Conservation (phyloP, 2,113 vertebrate species). For the Tetraodon nigroviridis region DNA sequence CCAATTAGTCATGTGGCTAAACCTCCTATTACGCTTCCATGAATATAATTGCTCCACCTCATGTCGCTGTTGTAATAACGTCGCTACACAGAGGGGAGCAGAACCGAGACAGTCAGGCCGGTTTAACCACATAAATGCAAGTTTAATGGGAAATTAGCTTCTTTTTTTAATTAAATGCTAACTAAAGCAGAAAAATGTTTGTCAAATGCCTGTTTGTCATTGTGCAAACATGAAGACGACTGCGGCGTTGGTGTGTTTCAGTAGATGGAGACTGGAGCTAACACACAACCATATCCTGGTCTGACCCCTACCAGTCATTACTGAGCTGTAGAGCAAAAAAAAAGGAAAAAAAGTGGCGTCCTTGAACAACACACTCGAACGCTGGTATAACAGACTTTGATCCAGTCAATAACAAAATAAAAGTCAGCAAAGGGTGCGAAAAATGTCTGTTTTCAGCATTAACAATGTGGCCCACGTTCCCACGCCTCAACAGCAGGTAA, state of each 20-base stretch:
- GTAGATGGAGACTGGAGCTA: too few relatives aligned
- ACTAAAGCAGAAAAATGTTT: too few relatives aligned
- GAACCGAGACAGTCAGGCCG: neutral
- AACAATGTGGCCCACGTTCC: conserved; percentile 44
- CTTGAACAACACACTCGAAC: conserved; percentile 5
- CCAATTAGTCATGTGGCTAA: conserved; percentile 59
- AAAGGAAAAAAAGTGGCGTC: neutral
- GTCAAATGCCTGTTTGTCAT: too few relatives aligned
- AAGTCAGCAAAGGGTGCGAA: conserved; percentile 4
- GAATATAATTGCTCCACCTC: conserved; percentile 52
- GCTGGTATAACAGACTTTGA: conserved; percentile 10
- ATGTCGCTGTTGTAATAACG: conserved; percentile 38
- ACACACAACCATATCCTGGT: too few relatives aligned
- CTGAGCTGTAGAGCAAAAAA: neutral
- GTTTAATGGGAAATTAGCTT: too few relatives aligned
- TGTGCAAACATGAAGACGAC: too few relatives aligned
- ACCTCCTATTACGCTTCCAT: conserved; percentile 49
- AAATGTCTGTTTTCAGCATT: conserved; percentile 24
- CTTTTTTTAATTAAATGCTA: too few relatives aligned
- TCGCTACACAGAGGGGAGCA: conserved; percentile 11
- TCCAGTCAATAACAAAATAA: conserved; percentile 23
- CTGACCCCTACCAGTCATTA: neutral
- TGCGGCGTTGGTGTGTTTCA: too few relatives aligned
- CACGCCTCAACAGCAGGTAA: conserved; percentile 55
- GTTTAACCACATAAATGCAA: too few relatives aligned